Base-by-base conservation (phyloP, 2,113 vertebrate species). In the Otus sunia region DNA sequence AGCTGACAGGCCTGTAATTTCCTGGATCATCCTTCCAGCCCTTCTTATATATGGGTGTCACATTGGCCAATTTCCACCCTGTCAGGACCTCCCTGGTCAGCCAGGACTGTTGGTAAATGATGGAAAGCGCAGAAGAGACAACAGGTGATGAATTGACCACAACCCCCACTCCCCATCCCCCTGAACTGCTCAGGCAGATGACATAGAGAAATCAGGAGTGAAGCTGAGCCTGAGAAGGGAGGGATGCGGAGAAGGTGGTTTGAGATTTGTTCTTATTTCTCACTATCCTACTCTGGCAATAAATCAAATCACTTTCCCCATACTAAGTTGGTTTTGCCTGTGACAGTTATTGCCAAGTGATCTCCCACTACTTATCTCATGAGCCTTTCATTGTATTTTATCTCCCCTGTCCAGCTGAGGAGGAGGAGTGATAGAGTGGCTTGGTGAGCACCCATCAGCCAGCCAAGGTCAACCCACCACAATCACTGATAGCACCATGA, bases 181-280 rank as follows among this genome's bases (percentile, higher is more conserved):
- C 16, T 58, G 12, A 10, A 16, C 26, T 0, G 1, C 3, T 16
- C 0, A 0, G 3, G 19, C 3, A 6, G 5, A 50, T 59, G 22
- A 64, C 0, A 3, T 3, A 56, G 22, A 81, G 15, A 73, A 92
- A 52, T 14, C 0, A 0, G 11, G 23, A 69, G 15, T 47, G 17
- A 75, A 56, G 26, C 7, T 60, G 19, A 88, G 17, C 8, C 17
- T 17, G n/a, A 25, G 15, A 34, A 75, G 32, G 49, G 39, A 39
- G 30, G 2, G 66, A 22, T 29, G 19, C 8, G 12, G 7, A 50
- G 4, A 3, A 49, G 2, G 36, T 49, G 43, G 14, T 11, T 79
- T 62, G 26, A 11, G 6, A 30, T 76, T 80, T 75, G 17, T 58
- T 91, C 20, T 83, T 29, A 49, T 41, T 89, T 75, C 15, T 92